Evolutionary conservation across 2,113 vertebrate species (phyloP).

Genomic region (Indri indri): DNA sequence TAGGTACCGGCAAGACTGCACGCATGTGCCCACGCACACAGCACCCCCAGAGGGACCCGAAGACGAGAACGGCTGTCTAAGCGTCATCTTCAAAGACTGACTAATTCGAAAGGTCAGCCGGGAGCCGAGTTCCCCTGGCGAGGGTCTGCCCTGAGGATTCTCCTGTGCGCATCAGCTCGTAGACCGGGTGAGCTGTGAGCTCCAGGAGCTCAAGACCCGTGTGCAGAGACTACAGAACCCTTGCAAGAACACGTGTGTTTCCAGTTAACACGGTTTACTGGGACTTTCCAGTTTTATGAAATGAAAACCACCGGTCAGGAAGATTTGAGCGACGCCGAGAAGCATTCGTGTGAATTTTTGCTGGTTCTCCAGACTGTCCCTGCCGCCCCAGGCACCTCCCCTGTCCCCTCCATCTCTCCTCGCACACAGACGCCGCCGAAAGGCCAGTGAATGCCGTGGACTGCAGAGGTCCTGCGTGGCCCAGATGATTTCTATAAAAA

Average conservation of each 20-base stretch:
- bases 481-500: background rate
- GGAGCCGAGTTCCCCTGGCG: background rate
- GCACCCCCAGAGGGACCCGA: background rate
- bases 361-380: background rate
- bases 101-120: background rate
- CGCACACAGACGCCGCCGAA: background rate
- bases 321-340: background rate
- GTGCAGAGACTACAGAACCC: background rate
- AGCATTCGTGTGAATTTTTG: background rate
- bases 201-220: accelerated
- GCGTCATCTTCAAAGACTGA: background rate
- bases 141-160: background rate
- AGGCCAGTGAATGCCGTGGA: background rate
- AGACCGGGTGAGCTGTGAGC: background rate
- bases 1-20: background rate
- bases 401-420: background rate
- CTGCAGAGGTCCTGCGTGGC: background rate
- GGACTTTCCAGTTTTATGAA: background rate
- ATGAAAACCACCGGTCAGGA: background rate
- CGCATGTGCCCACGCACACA: background rate
- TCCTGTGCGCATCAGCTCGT: background rate
- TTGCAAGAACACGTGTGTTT: background rate
- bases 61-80: background rate
- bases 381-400: background rate
- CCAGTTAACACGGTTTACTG: background rate